A percentile compares a stretch with the other conserved stretches of the same genome.
phyloP scores from a whole-genome alignment of 2,797 vertebrate genomes.

The Pogoniulus pusillus region DNA sequence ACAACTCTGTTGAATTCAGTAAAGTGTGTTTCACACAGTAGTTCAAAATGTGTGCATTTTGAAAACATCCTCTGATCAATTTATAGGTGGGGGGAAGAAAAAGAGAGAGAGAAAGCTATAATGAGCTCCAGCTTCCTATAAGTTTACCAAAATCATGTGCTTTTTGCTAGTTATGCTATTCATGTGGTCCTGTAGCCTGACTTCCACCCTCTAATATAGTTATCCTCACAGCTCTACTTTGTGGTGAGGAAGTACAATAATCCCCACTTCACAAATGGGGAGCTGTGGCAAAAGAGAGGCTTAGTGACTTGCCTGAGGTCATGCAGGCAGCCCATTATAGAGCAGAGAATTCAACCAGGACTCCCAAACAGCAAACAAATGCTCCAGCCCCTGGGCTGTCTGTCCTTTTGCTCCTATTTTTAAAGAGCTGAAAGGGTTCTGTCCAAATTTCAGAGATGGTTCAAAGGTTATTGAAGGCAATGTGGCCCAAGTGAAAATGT shows the following conservation, averaged over 20 bases:
- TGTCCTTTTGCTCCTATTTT: constrained; percentile 22
- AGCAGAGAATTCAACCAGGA: background rate
- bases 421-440: constrained; percentile 8
- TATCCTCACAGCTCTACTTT: constrained; percentile 17
- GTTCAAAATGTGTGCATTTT: background rate
- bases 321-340: background rate
- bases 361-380: constrained; percentile 5
- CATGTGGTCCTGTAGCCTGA: background rate
- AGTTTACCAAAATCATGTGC: background rate
- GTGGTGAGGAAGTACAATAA: constrained; percentile 17
- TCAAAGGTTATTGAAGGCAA: constrained; percentile 61
- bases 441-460: constrained; percentile 29
- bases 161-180: background rate
- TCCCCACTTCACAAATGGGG: constrained; percentile 7
- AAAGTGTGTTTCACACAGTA: background rate
- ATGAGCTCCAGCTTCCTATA: constrained; percentile 1
- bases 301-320: constrained; percentile 33
- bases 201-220: background rate
- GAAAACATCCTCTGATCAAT: background rate
- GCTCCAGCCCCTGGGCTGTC: constrained; percentile 6
- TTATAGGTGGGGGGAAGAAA: background rate
- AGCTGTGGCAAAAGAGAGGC: background rate
- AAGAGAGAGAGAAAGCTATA: background rate
- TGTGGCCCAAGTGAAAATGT: constrained; percentile 35
- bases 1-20: background rate